Conservation (phyloP, 1,140 invertebrate genomes). For the Geopemphigus sp. region DNA sequence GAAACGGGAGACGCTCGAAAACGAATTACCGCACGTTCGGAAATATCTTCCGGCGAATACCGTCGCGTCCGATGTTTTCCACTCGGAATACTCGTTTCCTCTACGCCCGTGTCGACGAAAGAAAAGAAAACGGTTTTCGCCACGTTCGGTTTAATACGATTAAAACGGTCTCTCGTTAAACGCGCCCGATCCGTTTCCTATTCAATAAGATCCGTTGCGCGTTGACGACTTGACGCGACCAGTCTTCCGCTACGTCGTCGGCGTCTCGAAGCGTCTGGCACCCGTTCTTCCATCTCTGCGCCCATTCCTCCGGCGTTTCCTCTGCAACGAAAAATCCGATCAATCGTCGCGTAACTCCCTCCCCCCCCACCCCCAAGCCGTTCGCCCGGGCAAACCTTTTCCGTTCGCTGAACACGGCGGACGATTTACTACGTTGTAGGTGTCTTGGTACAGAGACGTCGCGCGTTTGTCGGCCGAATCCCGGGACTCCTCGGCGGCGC, state of each 20-base stretch:
- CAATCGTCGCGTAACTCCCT: background rate
- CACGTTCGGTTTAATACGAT: too few relatives aligned
- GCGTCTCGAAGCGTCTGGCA: slow-evolving; percentile 13
- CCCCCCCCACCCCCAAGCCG: too few relatives aligned
- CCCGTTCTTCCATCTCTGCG: slow-evolving; percentile 25
- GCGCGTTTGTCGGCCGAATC: background rate
- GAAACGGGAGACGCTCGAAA: too few relatives aligned
- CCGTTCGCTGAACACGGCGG: background rate
- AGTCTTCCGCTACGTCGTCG: slow-evolving; percentile 29
- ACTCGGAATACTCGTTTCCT: too few relatives aligned
- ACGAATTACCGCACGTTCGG: too few relatives aligned
- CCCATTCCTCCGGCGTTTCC: slow-evolving; percentile 29
- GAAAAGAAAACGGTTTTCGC: too few relatives aligned
- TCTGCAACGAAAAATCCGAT: background rate
- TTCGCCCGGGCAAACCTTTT: background rate
- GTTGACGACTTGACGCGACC: background rate
- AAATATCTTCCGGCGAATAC: too few relatives aligned
- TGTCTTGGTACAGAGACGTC: slow-evolving; percentile 21
- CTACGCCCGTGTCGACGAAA: too few relatives aligned
- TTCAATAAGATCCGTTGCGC: background rate
- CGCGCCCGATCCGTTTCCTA: background rate
- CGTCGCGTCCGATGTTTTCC: too few relatives aligned
- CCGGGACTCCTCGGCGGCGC: too few relatives aligned
- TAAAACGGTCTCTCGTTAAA: too few relatives aligned
- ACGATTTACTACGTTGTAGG: slow-evolving; percentile 15